Base-by-base conservation (phyloP, 2,888 invertebrate species). In the Arctia plantaginis region DNA sequence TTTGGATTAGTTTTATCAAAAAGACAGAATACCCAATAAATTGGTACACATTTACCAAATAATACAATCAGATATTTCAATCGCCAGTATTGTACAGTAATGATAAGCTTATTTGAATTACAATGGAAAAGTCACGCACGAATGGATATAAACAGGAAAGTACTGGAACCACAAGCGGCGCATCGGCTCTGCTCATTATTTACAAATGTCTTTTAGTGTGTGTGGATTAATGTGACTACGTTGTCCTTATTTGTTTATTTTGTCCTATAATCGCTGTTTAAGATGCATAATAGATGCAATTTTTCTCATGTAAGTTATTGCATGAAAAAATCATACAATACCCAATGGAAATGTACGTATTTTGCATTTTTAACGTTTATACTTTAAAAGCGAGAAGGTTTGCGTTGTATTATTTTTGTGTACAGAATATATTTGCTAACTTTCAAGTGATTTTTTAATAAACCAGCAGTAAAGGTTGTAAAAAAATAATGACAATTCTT, bases 61-160 rank as follows among this genome's bases (percentile, higher is more conserved):
- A 72, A 76, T 77, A 77, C 55, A 74, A 78, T 71, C 62, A 62
- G 59, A 33, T 74, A 13, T 69, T 76, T 68, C 76, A 72, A 77
- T 78, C 72, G 69, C 39, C 23, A 51, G 33, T 75, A 79, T 76
- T 78, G 79, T 78, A 69, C 67, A 69, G 72, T 80, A 85, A 71
- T 77, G 76, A 78, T 78, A 82, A 71, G 76, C 51, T 47, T 77
- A 81, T 85, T 84, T 84, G 81, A 86, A 86, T 86, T 80, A 84
- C 80, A 85, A 86, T 82, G 74, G 77, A 39, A 44, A 30, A n/a
- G 74, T 69, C 70, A 79, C 83, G 78, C 81, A 73, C 66, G 73
- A 76, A 70, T 74, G 74, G 55, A 62, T 72, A 47, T 73, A 77
- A 80, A 82, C 84, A 83, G 77, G 77, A 80, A 84, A 81, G 74